Base-by-base conservation (phyloP, 2,797 vertebrate genomes). In the Liasis olivaceus region DNA sequence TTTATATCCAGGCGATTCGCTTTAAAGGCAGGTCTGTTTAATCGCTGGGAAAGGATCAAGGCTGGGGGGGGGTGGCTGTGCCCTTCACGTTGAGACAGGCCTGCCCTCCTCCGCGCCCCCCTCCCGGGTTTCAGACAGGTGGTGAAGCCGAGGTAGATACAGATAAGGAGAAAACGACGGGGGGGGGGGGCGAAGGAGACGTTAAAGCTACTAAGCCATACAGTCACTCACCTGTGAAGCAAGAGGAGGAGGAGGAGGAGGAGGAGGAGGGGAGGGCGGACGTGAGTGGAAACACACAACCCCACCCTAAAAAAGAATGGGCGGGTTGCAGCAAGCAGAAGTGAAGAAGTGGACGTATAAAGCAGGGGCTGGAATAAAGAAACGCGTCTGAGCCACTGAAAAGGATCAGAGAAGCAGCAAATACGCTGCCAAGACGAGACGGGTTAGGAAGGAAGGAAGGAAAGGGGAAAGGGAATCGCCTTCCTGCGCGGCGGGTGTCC, bases 251-350 rank as follows among this genome's bases (percentile, higher is more conserved):
- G n/a, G n/a, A n/a, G n/a, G n/a, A n/a, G n/a, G n/a, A n/a, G n/a
- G 0, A 0, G 7, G 60, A 28, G 11, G 3, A 0, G 0, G 81
- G 69, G 77, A 60, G 81, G 66, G 85, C 0, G 1, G 90, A 89
- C 0, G 0, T 0, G 42, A 11, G 72, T 42, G 20, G 63, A 77
- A 91, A 89, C 87, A 56, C 13, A 56, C 87, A 88, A 58, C 56
- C 84, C 13, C 91, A 2, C 28, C 31, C 28, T 63, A 60, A 8
- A 8, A 15, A 12, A 13, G 54, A 14, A 64, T 24, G 24, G 63
- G 24, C 31, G 81, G 47, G 28, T 36, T 13, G 59, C 60, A 14
- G 62, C 42, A 26, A 2, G 51, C 84, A 8, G 62, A 51, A 36
- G 51, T 14, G 31, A 13, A 51, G 24, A 36, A 28, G 62, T 31